phyloP scores from a whole-genome alignment of 2,797 vertebrate species.

The Anas bahamensis region DNA sequence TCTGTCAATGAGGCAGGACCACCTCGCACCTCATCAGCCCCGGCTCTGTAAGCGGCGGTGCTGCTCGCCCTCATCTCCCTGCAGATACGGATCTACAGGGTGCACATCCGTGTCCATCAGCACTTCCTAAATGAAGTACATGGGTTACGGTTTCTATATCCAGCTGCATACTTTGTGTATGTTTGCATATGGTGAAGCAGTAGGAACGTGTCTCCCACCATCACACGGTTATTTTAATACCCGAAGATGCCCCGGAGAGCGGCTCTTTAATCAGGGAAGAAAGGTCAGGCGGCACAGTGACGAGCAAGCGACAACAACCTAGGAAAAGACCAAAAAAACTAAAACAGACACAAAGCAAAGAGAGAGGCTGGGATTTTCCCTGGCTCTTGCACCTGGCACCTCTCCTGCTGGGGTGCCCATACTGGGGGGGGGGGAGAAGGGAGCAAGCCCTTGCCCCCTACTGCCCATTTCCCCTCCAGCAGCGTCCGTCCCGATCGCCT shows the following conservation, averaged over 20 bases:
- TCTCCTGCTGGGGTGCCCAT: neutral
- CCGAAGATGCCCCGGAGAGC: neutral
- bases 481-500: neutral
- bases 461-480: neutral
- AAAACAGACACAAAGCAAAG: neutral
- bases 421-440: too few species aligned
- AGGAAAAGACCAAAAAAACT: neutral
- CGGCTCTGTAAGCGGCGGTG: neutral
- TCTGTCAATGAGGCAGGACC: neutral
- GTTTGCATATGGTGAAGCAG: neutral
- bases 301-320: neutral
- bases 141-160: fast-evolving
- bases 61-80: neutral
- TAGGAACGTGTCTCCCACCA: neutral
- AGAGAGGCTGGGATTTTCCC: neutral
- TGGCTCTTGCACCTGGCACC: too few species aligned
- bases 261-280: neutral
- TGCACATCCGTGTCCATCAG: neutral
- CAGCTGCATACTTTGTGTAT: neutral
- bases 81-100: neutral
- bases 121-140: neutral
- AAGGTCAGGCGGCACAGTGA: neutral
- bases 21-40: neutral
- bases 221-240: neutral
- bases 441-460: neutral